phyloP scores from a whole-genome alignment of 2,888 invertebrate species.

The Apoda limacodes region DNA sequence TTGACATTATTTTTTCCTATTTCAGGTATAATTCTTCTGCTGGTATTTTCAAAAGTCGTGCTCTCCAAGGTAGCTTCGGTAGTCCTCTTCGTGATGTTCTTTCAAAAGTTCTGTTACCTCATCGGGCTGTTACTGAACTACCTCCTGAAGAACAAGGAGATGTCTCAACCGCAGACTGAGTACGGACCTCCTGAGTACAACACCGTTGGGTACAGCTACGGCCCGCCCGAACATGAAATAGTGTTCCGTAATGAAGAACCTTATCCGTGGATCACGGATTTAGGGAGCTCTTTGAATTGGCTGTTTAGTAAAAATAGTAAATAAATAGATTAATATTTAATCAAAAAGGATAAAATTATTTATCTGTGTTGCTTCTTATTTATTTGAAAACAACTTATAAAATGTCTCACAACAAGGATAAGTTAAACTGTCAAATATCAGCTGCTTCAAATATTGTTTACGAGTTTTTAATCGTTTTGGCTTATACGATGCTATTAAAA shows the following conservation, averaged over 20 bases:
- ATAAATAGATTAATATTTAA: no score
- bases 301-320: slow-evolving; percentile 42
- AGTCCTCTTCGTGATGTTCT: slow-evolving; percentile 45
- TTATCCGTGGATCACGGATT: slow-evolving; percentile 33
- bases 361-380: no score
- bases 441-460: no score
- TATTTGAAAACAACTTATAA: no score
- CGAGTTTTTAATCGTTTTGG: no score
- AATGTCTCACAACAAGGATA: no score
- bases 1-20: no score
- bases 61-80: slow-evolving; percentile 46
- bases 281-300: slow-evolving; percentile 40
- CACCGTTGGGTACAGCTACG: slow-evolving; percentile 56
- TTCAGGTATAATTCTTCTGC: slow-evolving; percentile 46
- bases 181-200: slow-evolving; percentile 33
- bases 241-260: slow-evolving; percentile 26
- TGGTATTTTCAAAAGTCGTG: slow-evolving; percentile 45
- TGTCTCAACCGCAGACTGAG: slow-evolving; percentile 31
- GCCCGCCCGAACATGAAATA: slow-evolving; percentile 42
- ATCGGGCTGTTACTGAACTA: slow-evolving; percentile 45
- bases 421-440: no score
- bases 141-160: slow-evolving; percentile 37
- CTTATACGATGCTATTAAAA: no score
- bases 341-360: no score
- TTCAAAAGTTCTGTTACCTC: slow-evolving; percentile 51